Base-by-base conservation (phyloP, 2,888 invertebrate genomes). In the Eupithecia vulgata region DNA sequence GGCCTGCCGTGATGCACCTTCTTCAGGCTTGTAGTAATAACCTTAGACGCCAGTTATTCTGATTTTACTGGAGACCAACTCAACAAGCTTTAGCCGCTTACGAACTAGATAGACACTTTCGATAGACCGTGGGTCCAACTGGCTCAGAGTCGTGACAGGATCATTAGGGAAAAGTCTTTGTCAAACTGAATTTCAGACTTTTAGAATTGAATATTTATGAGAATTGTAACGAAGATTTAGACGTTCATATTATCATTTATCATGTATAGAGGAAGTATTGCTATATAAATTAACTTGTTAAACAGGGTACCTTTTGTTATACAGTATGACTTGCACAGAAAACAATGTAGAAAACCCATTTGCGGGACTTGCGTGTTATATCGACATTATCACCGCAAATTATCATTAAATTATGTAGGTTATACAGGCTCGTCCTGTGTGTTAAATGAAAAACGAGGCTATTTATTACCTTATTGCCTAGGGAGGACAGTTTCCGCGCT, bases 311-410 rank as follows among this genome's bases (percentile, higher is more conserved):
- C 52, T 25, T 57, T 59, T 71, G 72, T 62, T 67, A 65, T 75
- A 72, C 62, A 35, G 35, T 35, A 67, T 71, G 68, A 73, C 76
- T 72, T 74, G 74, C 70, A 70, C 74, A 74, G 67, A 68, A 65
- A 74, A 70, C 62, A 75, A 72, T 71, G 69, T 72, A 72, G 52
- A 48, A 70, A 76, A 75, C 67, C 67, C 34, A 67, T 68, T 71
- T 65, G 67, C 65, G 52, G 70, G 67, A 68, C 74, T 71, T 72
- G 71, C 70, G 71, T 62, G 71, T 12, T 61, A 68, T 40, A 68
- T 40, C 10, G 40, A 61, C 52, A 57, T 57, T 40, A 59, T 25
- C 52, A 65, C 40, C 65, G 40, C 65, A 40, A 65, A 65, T 65
- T 65, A 65, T 65, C 34, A 65, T 65, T 42, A 25, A 65, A 65